Evolutionary conservation across 2,113 vertebrate genomes (phyloP), one percentile per base, ranked within the genome.

Genomic region (Madoqua kirkii): DNA sequence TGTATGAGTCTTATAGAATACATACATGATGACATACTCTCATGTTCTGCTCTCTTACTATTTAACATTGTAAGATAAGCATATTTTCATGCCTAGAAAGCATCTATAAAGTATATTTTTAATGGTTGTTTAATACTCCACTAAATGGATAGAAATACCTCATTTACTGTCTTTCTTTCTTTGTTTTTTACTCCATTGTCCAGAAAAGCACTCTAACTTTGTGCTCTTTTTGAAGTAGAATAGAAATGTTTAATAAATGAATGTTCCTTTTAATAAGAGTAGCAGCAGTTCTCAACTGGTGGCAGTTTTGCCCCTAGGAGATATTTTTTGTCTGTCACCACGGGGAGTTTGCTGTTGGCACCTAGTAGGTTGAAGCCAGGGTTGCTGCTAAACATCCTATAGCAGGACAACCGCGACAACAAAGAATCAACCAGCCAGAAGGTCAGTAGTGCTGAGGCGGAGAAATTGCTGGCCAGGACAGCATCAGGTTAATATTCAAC

Each of bases 401-500:
- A 16, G 16, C n/a, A 21, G 64, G 87, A 43, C n/a, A 33, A 78
- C 48, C 33, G 33, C 25, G 5, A 12, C 33, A 25, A 3, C 88
- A 52, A 89, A 92, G 82, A 50, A 50, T 36, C 10, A 15, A 33
- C 76, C 0, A 4, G 82, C 79, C 86, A n/a, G 60, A 92, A 59
- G 50, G 89, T 94, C 97, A 84, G 74, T 1, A 95, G 45, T 7
- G 62, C 89, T 79, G 55, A 93, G 89, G 21, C 78, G 71, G 95
- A 62, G 97, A 93, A 96, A 96, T 78, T 76, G n/a, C 91, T 59
- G 15, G 57, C 67, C 48, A 45, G 76, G 88, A 87, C 74, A 57
- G 60, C 23, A 76, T 55, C 59, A 14, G 40, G 96, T 98, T 97
- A 98, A 98, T 97, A 96, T 94, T 97, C 91, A 98, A 98, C 97